A percentile compares a stretch with the other conserved stretches of the same genome.
phyloP scores from a whole-genome alignment of 2,888 invertebrate species.

The Venustoraphidia nigricollis region DNA sequence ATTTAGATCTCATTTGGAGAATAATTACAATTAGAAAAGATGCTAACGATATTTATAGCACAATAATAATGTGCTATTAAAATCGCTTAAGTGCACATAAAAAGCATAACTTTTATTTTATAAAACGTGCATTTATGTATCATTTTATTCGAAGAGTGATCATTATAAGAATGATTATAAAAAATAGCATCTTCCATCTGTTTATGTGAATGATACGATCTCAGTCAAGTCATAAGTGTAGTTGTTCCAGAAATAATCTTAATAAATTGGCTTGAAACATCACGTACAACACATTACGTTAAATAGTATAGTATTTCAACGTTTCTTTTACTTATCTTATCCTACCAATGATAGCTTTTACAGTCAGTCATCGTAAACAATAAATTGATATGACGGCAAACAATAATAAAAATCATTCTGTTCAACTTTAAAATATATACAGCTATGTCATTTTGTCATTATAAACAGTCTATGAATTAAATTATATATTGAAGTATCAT shows the following conservation, averaged over 20 bases:
- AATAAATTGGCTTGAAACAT: constrained; percentile 29
- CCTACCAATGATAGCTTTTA: constrained; percentile 25
- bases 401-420: constrained; percentile 8
- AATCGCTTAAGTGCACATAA: too few species aligned
- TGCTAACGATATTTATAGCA: too few species aligned
- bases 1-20: too few species aligned
- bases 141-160: too few species aligned
- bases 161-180: too few species aligned
- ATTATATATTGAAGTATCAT: not conserved
- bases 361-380: constrained; percentile 15
- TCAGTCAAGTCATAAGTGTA: too few species aligned
- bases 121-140: too few species aligned
- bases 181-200: too few species aligned
- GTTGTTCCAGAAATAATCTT: constrained; percentile 6
- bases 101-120: too few species aligned
- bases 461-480: constrained; percentile 26
- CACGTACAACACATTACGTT: constrained; percentile 27
- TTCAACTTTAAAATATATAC: constrained; percentile 22
- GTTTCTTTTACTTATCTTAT: constrained; percentile 31
- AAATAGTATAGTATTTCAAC: constrained; percentile 28
- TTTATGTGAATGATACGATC: too few species aligned
- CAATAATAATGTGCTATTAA: too few species aligned
- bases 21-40: too few species aligned
- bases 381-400: not conserved
- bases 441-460: constrained; percentile 31